Evolutionary conservation across 2,113 vertebrate genomes (phyloP).

Genomic region (Bungarus multicinctus): DNA sequence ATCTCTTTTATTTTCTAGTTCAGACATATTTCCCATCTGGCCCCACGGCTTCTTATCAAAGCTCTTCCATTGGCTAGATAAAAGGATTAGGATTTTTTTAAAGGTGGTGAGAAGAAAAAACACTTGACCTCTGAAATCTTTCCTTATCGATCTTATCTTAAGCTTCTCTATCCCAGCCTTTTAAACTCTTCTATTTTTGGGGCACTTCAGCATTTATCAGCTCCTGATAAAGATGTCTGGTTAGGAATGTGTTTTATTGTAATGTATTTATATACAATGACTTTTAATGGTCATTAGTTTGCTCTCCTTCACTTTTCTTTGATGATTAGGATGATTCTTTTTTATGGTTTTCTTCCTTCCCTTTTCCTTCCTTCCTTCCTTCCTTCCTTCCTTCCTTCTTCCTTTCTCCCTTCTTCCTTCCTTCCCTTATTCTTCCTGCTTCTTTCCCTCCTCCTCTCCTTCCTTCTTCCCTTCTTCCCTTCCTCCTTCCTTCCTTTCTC

Average conservation of each 20-base stretch:
- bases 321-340: background rate
- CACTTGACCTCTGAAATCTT: conserved; percentile 55
- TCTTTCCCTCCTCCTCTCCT: too few relatives aligned
- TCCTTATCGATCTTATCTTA: conserved; percentile 62
- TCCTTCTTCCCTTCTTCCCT: background rate
- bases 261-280: conserved; percentile 7
- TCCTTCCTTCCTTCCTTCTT: too few relatives aligned
- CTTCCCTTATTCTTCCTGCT: too few relatives aligned
- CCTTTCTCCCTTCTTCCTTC: too few relatives aligned
- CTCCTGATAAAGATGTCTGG: conserved; percentile 54
- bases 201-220: conserved; percentile 48
- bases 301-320: background rate
- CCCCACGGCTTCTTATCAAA: background rate
- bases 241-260: conserved; percentile 55
- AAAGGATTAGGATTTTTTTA: background rate
- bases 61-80: background rate
- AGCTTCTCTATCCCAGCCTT: conserved; percentile 39
- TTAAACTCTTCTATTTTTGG: conserved; percentile 29
- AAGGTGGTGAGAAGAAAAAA: conserved; percentile 38
- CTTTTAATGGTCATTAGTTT: conserved; percentile 41
- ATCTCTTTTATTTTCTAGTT: background rate
- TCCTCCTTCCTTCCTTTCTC: background rate
- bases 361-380: too few relatives aligned
- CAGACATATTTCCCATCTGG: background rate
- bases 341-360: background rate